A percentile compares a stretch with the other conserved stretches of the same genome.
Evolutionary conservation across 30 jellyfish, hydroid and myxozoan genomes (phyloP).

Genomic region (Aurelia aurita): DNA sequence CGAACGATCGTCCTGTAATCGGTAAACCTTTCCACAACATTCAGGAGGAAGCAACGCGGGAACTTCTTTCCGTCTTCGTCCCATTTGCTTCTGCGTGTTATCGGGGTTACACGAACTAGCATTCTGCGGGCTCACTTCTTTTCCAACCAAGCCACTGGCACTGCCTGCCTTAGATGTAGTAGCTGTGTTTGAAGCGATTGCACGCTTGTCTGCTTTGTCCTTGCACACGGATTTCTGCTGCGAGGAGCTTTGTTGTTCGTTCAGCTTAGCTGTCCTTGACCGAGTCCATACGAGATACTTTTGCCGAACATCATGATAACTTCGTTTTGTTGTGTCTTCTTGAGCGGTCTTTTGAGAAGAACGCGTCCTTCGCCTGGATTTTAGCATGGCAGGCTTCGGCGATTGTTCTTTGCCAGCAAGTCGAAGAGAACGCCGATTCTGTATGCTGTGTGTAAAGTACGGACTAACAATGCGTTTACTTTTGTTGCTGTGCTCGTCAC

Average conservation of each 20-base stretch:
- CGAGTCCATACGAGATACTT: conserved; percentile 11
- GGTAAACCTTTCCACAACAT: not conserved
- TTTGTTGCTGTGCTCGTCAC: not conserved
- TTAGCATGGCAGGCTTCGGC: not conserved
- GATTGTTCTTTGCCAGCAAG: not conserved
- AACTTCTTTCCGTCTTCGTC: not conserved
- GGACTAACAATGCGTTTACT: not conserved
- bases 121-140: not conserved
- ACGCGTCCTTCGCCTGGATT: not conserved
- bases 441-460: not conserved
- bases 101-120: not conserved
- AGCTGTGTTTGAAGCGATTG: not conserved
- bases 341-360: not conserved
- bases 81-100: not conserved
- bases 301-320: not conserved
- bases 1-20: not conserved
- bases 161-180: not conserved
- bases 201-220: not conserved
- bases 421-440: conserved; percentile 8
- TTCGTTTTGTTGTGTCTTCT: not conserved
- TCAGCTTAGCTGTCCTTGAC: not conserved
- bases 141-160: not conserved
- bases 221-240: no score
- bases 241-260: not conserved
- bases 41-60: not conserved